Evolutionary conservation across 2,888 invertebrate species (phyloP).

Genomic region (Linyphia triangularis): DNA sequence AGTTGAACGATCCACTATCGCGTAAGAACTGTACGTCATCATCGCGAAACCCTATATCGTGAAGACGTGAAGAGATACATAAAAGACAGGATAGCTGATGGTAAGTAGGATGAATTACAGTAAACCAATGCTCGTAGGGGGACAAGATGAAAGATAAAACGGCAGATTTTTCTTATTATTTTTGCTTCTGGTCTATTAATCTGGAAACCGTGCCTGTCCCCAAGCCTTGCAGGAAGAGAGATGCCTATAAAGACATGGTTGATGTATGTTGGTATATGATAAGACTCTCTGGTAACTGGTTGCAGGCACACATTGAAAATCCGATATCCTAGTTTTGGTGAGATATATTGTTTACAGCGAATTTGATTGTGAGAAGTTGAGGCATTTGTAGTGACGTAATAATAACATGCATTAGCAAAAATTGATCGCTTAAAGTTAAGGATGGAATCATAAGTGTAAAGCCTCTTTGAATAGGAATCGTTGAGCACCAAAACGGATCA

Average conservation of each 20-base stretch:
- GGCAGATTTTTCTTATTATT: background rate
- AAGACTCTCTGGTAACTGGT: background rate
- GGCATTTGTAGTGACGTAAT: no score
- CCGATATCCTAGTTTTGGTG: no score
- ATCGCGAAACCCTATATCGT: background rate
- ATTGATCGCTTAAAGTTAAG: no score
- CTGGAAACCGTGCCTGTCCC: background rate
- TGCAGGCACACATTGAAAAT: no score
- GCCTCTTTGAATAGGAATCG: no score
- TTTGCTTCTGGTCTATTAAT: slow-evolving; percentile 7
- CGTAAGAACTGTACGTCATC: background rate
- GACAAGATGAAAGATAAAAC: slow-evolving; percentile 2
- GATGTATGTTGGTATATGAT: background rate
- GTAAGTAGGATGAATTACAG: slow-evolving; percentile 38
- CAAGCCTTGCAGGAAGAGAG: background rate
- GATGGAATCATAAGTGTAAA: no score
- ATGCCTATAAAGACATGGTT: background rate
- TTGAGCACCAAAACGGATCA: no score
- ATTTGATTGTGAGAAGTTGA: no score
- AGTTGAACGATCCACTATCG: background rate
- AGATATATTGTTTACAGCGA: no score
- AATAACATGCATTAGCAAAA: no score
- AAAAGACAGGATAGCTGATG: background rate
- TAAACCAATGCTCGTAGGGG: slow-evolving; percentile 30
- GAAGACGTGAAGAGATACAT: background rate